Percentiles rank a stretch among this genome's conserved stretches.
Evolutionary conservation across 2,113 vertebrate genomes (phyloP).

Genomic region (Silurus glanis): DNA sequence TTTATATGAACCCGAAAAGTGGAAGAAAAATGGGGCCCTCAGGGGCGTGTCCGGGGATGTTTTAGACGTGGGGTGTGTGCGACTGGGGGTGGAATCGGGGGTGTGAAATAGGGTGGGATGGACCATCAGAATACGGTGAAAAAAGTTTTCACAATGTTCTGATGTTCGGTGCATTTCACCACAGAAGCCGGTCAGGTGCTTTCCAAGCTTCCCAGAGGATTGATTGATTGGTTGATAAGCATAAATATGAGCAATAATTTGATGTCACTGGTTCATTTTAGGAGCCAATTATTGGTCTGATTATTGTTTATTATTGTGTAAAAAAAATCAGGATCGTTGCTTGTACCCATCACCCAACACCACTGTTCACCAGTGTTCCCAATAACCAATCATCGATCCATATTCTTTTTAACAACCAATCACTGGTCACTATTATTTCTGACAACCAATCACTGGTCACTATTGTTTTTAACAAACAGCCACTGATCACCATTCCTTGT

Average conservation of each 20-base stretch:
- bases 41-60: not conserved
- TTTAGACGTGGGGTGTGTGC: not conserved
- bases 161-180: not conserved
- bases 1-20: constrained; percentile 60
- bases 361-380: no score
- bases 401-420: no score
- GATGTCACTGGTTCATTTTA: not conserved
- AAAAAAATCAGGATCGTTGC: no score
- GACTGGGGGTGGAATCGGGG: not conserved
- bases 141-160: not conserved
- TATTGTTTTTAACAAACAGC: no score
- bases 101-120: fast-evolving
- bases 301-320: no score
- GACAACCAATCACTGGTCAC: no score
- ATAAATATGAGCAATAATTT: not conserved
- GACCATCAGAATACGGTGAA: not conserved
- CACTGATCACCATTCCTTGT: no score
- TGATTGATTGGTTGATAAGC: no score
- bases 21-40: constrained; percentile 6
- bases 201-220: not conserved
- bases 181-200: not conserved
- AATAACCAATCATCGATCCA: no score
- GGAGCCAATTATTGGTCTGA: no score
- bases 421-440: no score
- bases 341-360: no score